Evolutionary conservation across 1,140 invertebrate genomes (phyloP).

Genomic region (Aleiodes sp.): DNA sequence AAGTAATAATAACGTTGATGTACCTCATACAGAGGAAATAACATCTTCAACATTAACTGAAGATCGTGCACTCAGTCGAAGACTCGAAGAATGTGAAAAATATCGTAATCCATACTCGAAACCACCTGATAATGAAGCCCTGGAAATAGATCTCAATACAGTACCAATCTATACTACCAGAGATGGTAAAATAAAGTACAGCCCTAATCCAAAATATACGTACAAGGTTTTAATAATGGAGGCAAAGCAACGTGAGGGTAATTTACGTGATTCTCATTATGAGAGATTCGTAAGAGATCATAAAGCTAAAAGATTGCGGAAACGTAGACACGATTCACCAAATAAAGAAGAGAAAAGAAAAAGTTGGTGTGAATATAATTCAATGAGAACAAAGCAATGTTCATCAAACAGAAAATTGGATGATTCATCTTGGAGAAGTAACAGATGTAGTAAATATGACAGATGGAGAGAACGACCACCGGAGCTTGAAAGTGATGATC

Average conservation of each 20-base stretch:
- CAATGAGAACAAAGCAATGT: neutral
- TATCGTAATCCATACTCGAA: constrained; percentile 31
- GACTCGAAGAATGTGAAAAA: constrained; percentile 33
- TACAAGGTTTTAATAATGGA: constrained; percentile 56
- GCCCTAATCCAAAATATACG: constrained; percentile 60
- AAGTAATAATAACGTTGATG: constrained; percentile 26
- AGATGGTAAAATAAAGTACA: constrained; percentile 64
- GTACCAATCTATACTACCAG: constrained; percentile 64
- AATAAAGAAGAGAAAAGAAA: constrained; percentile 35
- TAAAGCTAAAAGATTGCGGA: neutral
- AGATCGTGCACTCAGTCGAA: constrained; percentile 6
- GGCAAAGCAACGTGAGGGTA: constrained; percentile 43
- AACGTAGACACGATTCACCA: constrained; percentile 9
- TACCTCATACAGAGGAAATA: neutral
- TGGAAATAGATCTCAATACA: constrained; percentile 49
- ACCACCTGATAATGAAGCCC: neutral
- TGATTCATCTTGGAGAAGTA: constrained; percentile 3
- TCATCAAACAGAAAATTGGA: neutral
- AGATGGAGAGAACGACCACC: constrained; percentile 18
- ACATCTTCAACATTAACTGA: constrained; percentile 20
- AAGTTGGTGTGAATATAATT: neutral
- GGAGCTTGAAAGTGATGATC: constrained; percentile 7
- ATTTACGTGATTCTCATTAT: constrained; percentile 15
- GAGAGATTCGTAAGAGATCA: constrained; percentile 33
- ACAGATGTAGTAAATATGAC: constrained; percentile 17